Base-by-base conservation (phyloP, 2,888 invertebrate genomes). In the Nudaria mundana region DNA sequence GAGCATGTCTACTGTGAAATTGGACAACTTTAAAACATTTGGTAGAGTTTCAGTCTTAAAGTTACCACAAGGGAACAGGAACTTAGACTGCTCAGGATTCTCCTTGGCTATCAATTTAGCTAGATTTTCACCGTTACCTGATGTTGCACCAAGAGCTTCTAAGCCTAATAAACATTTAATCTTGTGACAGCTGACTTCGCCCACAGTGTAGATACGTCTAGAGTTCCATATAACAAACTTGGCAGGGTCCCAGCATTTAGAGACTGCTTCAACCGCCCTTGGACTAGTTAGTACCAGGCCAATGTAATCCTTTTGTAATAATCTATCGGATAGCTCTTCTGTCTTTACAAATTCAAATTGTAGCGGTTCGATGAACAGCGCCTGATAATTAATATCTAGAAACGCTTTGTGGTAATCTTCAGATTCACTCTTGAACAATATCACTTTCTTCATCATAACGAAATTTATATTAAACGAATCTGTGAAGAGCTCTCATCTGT, bases 21-120 rank as follows among this genome's bases (percentile, higher is more conserved):
- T 67, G 8, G 68, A 66, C 0, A 58, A 44, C 1, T 58, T 45
- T 12, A 87, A 56, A 22, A 65, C 48, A 18, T 49, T 67, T 1
- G 85, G 82, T 31, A 87, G 52, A 2, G 58, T 69, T 48, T 86
- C 87, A 7, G 81, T 79, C 24, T 75, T 68, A 33, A 86, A 56
- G 45, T 78, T 82, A 4, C 87, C 87, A 52, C 87, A 86, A 0
- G 87, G 85, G 36, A 87, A 87, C 8, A 87, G 54, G 47, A 86
- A 83, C 31, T 65, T 76, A 1, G 77, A 63, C 1, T 56, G 37
- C 2, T 48, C 48, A 0, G 54, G 15, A 39, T 79, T 84, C 30
- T 86, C 84, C 6, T 61, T 56, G 1, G 56, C 24, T 37, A 87
- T 79, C 3, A 75, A 57, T 32, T 75, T 71, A 0, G 82, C 78